phyloP scores from a whole-genome alignment of 2,113 vertebrate genomes.

The Benitochromis conjunctus region DNA sequence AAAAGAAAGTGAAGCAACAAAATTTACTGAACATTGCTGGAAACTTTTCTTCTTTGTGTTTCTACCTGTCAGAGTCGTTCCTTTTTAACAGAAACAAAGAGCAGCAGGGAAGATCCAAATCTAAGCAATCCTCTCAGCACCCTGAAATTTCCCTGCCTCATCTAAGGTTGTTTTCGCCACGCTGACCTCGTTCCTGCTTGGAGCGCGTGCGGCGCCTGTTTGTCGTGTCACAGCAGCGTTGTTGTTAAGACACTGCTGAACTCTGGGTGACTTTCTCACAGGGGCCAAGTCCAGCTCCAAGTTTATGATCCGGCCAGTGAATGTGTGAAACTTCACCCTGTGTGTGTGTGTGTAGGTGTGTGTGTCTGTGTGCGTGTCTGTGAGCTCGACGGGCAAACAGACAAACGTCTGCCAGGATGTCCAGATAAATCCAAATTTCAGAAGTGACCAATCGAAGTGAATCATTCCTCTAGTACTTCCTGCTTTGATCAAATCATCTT shows the following conservation, averaged over 20 bases:
- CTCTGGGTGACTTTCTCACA: constrained; percentile 47
- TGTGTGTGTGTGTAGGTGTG: not conserved
- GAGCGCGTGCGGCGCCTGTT: constrained; percentile 24
- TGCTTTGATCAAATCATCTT: not conserved
- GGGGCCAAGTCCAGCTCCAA: constrained; percentile 26
- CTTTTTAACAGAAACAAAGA: not conserved
- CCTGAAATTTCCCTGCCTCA: not conserved
- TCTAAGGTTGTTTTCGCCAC: not conserved
- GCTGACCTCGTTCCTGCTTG: constrained; percentile 18
- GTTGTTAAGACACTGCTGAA: constrained; percentile 56
- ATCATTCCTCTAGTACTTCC: not conserved
- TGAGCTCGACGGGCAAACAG: not conserved
- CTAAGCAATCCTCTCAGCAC: constrained; percentile 11
- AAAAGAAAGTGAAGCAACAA: not conserved
- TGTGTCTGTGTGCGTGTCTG: not conserved
- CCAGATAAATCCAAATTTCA: not conserved
- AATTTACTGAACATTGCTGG: not conserved
- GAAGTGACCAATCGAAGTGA: not conserved
- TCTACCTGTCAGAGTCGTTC: not conserved
- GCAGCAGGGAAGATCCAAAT: constrained; percentile 1
- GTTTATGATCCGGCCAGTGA: constrained; percentile 23
- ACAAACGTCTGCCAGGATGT: not conserved
- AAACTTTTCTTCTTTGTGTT: not conserved
- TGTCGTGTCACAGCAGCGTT: constrained; percentile 26
- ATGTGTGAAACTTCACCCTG: constrained; percentile 13